phyloP scores from a whole-genome alignment of 53 echinoderm and acorn worm genomes.

The Luidia sarsii region DNA sequence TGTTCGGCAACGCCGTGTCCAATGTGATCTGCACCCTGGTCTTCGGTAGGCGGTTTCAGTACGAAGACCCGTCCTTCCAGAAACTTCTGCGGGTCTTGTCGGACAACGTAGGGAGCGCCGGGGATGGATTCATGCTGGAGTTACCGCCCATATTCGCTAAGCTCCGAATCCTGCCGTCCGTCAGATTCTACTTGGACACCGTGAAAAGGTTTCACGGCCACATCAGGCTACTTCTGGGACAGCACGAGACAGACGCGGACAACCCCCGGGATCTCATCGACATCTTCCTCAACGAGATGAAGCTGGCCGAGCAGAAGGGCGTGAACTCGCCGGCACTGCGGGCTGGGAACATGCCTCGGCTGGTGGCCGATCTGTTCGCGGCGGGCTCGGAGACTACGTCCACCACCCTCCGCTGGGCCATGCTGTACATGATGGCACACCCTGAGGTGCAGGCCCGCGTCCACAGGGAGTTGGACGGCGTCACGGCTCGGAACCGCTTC shows the following conservation, averaged over 20 bases:
- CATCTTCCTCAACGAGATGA: neutral
- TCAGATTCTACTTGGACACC: neutral
- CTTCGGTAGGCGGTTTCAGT: constrained; percentile 10
- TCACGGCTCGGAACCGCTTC: no score
- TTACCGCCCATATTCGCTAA: neutral
- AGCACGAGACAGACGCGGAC: neutral
- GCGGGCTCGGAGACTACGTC: no score
- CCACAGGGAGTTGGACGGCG: no score
- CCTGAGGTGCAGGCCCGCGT: no score
- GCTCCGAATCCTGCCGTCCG: neutral
- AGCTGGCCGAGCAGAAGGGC: neutral
- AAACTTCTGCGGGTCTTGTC: neutral
- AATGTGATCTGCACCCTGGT: constrained; percentile 17
- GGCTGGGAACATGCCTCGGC: neutral
- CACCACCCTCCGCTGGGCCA: no score
- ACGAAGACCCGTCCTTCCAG: constrained; percentile 20
- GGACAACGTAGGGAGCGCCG: neutral
- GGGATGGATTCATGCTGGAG: neutral
- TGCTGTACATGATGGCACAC: no score
- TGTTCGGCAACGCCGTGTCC: constrained; percentile 7
- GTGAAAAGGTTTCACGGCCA: neutral
- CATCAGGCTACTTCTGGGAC: neutral
- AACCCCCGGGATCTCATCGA: constrained; percentile 8
- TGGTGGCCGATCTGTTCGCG: neutral
- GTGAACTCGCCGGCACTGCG: neutral